Conservation (phyloP, 1,140 invertebrate genomes). For the Lysiphlebus fabarum region DNA sequence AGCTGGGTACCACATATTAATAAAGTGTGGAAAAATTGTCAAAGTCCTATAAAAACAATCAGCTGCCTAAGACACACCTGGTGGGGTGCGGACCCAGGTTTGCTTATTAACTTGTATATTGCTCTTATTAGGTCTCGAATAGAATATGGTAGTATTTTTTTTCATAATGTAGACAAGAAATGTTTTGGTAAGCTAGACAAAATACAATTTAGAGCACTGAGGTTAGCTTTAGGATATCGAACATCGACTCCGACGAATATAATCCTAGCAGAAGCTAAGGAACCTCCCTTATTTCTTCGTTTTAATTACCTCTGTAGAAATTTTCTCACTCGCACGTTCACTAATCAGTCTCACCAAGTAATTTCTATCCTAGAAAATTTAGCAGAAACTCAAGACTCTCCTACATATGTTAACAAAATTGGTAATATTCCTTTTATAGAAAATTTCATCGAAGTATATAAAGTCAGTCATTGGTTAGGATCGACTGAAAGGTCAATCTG, state of each 20-base stretch:
- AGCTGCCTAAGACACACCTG: conserved; percentile 11
- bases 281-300: background rate
- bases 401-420: background rate
- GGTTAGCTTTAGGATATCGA: conserved; percentile 9
- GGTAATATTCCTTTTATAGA: background rate
- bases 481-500: background rate
- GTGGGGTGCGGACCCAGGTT: conserved; percentile 14
- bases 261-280: conserved; percentile 11
- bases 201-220: conserved; percentile 15
- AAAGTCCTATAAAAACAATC: conserved; percentile 13
- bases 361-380: background rate
- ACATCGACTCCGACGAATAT: conserved; percentile 17
- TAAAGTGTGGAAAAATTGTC: conserved; percentile 9
- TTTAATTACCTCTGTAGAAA: conserved; percentile 11
- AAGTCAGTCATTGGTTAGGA: background rate
- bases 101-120: conserved; percentile 17
- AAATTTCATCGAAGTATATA: background rate
- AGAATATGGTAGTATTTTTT: conserved; percentile 19
- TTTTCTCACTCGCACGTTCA: conserved; percentile 1
- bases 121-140: conserved; percentile 21
- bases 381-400: background rate
- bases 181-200: conserved; percentile 9
- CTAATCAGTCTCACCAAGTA: background rate
- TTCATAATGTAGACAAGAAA: conserved; percentile 9
- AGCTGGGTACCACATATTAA: conserved; percentile 15